A percentile compares a stretch with the other conserved stretches of the same genome.
phyloP scores from a whole-genome alignment of 1,140 invertebrate genomes.

The Trichonephila clavipes region DNA sequence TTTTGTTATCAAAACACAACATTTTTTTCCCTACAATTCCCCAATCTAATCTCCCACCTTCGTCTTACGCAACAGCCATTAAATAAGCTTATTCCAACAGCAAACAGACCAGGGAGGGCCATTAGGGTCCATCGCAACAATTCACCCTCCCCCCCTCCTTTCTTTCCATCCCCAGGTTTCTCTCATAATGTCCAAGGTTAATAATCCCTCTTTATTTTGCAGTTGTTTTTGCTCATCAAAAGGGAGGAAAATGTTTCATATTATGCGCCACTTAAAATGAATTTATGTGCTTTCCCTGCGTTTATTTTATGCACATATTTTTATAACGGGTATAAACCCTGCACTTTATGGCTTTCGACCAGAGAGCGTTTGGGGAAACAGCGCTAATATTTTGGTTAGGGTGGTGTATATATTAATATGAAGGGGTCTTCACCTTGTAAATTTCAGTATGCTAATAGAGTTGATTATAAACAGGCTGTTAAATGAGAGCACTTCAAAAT shows the following conservation, averaged over 20 bases:
- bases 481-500: neutral
- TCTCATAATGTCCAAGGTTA: constrained; percentile 24
- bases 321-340: constrained; percentile 64
- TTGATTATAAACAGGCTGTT: neutral
- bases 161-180: neutral
- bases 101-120: neutral
- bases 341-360: constrained; percentile 45
- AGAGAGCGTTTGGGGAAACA: neutral
- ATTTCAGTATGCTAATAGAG: neutral
- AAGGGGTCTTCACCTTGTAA: neutral
- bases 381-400: neutral
- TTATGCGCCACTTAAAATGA: constrained; percentile 67
- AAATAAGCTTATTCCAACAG: neutral
- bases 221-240: constrained; percentile 20
- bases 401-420: neutral
- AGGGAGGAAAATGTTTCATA: neutral
- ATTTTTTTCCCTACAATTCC: neutral
- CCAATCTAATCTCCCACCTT: neutral
- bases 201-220: constrained; percentile 56
- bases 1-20: neutral
- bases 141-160: neutral
- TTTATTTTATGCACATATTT: constrained; percentile 64
- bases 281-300: constrained; percentile 60
- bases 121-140: neutral
- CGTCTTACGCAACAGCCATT: neutral